These are phyloP conservation scores for Saccopteryx leptura DNA, from an alignment of 2,113 vertebrate genomes.

Conservation along the genomic window DNA sequence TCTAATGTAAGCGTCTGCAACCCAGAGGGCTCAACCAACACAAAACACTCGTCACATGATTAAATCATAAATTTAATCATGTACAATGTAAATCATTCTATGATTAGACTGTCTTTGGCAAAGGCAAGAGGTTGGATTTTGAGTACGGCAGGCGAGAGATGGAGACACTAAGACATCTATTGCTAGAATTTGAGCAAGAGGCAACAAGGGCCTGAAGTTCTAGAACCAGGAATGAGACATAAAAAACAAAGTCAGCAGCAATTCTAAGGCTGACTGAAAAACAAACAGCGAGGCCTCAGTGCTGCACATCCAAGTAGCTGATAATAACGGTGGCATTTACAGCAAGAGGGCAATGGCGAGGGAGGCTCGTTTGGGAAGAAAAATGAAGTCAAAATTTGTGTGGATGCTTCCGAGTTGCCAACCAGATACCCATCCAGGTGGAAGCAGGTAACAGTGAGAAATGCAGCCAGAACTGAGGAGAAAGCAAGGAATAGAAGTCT, in stretches of 20 bases:
- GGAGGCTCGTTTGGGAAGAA: not conserved
- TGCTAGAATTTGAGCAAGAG: not conserved
- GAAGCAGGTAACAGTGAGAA: not conserved
- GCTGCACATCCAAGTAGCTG: not conserved
- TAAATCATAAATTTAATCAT: not conserved
- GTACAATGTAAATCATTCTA: not conserved
- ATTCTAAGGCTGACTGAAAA: not conserved
- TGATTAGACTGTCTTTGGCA: not conserved
- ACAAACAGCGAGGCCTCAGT: too few relatives aligned
- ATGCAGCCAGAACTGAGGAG: not conserved
- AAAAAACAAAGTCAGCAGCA: not conserved
- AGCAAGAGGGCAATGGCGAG: not conserved
- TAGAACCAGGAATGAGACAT: not conserved
- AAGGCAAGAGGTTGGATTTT: not conserved
- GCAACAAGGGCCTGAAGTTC: not conserved
- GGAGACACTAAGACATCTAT: not conserved
- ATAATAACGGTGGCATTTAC: not conserved
- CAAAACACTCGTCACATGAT: not conserved
- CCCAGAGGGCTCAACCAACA: not conserved
- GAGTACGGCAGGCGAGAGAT: not conserved
- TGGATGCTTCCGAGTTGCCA: not conserved
- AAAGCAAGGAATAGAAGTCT: not conserved
- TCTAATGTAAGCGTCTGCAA: not conserved
- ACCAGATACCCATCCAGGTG: not conserved
- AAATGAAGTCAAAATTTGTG: not conserved